phyloP scores from a whole-genome alignment of 2,113 vertebrate genomes.

The Elephas maximus region DNA sequence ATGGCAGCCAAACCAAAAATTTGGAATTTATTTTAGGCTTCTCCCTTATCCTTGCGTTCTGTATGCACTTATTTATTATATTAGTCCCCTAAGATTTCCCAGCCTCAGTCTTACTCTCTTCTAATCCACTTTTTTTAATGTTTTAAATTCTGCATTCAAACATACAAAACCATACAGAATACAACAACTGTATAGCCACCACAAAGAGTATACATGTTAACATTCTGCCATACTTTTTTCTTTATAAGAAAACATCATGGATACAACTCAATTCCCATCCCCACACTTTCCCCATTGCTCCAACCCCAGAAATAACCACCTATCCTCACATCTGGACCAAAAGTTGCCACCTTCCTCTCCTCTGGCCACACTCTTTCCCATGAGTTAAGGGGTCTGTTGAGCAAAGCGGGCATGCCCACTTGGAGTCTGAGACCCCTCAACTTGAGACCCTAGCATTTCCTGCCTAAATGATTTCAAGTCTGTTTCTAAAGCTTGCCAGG shows the following conservation, averaged over 20 bases:
- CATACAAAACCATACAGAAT: neutral
- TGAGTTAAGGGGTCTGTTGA: neutral
- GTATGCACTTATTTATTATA: neutral
- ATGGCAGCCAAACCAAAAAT: neutral
- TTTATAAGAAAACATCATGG: neutral
- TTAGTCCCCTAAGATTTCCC: neutral
- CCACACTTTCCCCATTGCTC: neutral
- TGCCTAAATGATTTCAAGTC: neutral
- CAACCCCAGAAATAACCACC: neutral
- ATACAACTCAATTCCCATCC: neutral
- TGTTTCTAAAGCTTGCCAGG: neutral
- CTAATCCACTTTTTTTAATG: neutral
- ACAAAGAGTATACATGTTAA: neutral
- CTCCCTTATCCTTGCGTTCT: neutral
- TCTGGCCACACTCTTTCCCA: neutral
- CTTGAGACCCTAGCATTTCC: neutral
- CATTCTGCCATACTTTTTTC: neutral
- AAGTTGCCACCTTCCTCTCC: neutral
- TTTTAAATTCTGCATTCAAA: neutral
- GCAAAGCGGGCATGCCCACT: neutral
- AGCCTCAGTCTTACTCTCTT: neutral
- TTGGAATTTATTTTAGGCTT: neutral
- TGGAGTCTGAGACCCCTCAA: neutral
- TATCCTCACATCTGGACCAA: neutral
- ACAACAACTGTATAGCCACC: neutral